Conservation (phyloP, 2,797 vertebrate genomes). For the Acipenser oxyrinchus region DNA sequence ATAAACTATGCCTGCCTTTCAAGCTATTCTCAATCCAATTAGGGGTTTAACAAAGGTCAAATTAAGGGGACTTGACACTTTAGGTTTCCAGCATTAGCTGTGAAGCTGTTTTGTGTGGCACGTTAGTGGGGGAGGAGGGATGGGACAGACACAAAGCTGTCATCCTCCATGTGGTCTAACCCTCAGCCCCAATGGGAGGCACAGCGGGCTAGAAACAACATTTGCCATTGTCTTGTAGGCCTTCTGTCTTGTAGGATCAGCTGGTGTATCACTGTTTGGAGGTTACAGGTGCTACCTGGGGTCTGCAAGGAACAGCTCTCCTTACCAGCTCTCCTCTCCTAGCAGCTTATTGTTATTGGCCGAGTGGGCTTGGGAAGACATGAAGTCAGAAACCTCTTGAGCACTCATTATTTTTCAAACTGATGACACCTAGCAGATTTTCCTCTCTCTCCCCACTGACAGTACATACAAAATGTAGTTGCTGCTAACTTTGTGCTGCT, state of each 20-base stretch:
- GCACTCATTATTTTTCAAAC: conserved; percentile 78
- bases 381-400: conserved; percentile 61
- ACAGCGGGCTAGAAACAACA: conserved; percentile 53
- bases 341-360: conserved; percentile 49
- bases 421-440: conserved; percentile 57
- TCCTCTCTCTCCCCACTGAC: conserved; percentile 5
- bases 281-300: conserved; percentile 68
- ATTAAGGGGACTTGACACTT: conserved; percentile 83
- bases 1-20: conserved; percentile 65
- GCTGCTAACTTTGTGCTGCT: background rate
- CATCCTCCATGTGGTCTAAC: conserved; percentile 49
- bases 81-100: conserved; percentile 68
- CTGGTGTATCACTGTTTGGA: conserved; percentile 44
- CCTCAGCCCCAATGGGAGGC: conserved; percentile 49
- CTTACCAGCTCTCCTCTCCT: conserved; percentile 31
- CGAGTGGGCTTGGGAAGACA: conserved; percentile 52
- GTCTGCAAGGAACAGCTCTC: conserved; percentile 37
- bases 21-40: conserved; percentile 82
- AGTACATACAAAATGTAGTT: background rate
- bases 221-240: conserved; percentile 52
- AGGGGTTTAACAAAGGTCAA: conserved; percentile 87
- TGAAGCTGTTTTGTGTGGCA: conserved; percentile 56
- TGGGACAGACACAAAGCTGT: conserved; percentile 54
- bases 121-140: conserved; percentile 46
- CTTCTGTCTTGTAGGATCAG: conserved; percentile 49